A percentile compares a stretch with the other conserved stretches of the same genome.
These are phyloP conservation scores for Periphyllus acericola DNA, from an alignment of 2,888 invertebrate genomes.

Conservation along the genomic window DNA sequence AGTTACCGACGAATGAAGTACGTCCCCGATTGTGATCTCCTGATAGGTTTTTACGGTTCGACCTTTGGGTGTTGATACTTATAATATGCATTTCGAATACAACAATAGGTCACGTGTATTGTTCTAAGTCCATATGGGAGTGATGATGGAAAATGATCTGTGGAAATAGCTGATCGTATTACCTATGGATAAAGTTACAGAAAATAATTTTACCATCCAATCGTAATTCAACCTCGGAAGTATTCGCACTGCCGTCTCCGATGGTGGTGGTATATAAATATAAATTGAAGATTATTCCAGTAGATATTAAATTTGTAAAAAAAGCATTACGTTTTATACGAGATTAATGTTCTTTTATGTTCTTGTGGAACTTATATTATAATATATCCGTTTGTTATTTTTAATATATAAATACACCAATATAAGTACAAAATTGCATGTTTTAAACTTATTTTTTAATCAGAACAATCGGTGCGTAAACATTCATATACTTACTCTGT, in stretches of 20 bases:
- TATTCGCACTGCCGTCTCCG: constrained; percentile 11
- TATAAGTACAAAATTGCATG: neutral
- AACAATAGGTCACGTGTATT: constrained; percentile 31
- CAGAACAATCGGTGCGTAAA: too few species aligned
- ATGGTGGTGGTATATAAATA: constrained; percentile 25
- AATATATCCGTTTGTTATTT: neutral
- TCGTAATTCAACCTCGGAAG: constrained; percentile 46
- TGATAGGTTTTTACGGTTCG: neutral
- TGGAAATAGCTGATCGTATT: constrained; percentile 55
- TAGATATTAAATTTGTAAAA: constrained; percentile 2
- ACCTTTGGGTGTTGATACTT: neutral
- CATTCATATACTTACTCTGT: too few species aligned
- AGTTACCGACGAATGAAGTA: neutral
- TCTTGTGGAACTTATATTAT: neutral
- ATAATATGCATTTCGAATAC: neutral
- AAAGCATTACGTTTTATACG: neutral
- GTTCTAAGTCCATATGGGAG: neutral
- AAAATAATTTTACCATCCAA: constrained; percentile 38
- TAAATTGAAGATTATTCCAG: neutral
- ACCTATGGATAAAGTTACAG: constrained; percentile 55
- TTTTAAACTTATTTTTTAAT: neutral
- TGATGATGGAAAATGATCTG: constrained; percentile 14
- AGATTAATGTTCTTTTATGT: neutral
- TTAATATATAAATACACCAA: neutral
- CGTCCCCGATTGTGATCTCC: neutral